Percentiles rank a stretch among this genome's conserved stretches.
These are phyloP conservation scores for Brachionus manjavacas DNA, from an alignment of 1,140 invertebrate genomes.

Conservation along the genomic window DNA sequence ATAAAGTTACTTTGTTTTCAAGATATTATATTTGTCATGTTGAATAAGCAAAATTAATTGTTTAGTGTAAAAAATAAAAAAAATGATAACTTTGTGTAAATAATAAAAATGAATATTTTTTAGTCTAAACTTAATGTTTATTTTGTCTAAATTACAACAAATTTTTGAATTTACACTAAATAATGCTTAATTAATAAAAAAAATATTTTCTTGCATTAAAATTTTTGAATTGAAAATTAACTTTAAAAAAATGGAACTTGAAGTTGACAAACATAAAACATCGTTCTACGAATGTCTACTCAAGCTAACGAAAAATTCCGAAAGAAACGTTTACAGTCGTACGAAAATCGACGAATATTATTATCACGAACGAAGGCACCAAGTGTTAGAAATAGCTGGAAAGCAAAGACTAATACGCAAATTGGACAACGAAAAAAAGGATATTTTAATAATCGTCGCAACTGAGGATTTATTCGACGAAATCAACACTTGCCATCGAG, in stretches of 20 bases:
- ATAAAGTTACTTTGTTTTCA: no score
- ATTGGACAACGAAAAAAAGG: not conserved
- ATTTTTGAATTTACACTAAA: not conserved
- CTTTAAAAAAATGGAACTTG: not conserved
- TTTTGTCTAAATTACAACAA: not conserved
- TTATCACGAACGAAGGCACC: not conserved
- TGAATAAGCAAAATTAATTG: not conserved
- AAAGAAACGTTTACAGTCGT: not conserved
- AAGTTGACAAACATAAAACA: not conserved
- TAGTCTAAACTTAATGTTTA: not conserved
- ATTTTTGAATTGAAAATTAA: not conserved
- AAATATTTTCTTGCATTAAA: not conserved
- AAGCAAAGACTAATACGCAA: not conserved
- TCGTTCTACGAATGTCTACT: not conserved
- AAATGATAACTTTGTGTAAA: not conserved
- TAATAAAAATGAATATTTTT: not conserved
- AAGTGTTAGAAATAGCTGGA: conserved; percentile 12
- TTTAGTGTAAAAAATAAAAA: conserved; percentile 12
- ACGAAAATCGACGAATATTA: not conserved
- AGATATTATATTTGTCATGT: not conserved
- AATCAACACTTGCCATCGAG: conserved; percentile 43
- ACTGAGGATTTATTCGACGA: conserved; percentile 44
- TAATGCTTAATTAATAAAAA: not conserved
- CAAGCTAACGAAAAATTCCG: not conserved
- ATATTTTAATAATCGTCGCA: conserved; percentile 1